phyloP scores from a whole-genome alignment of 2,888 invertebrate genomes.

The Fabriciana adippe region DNA sequence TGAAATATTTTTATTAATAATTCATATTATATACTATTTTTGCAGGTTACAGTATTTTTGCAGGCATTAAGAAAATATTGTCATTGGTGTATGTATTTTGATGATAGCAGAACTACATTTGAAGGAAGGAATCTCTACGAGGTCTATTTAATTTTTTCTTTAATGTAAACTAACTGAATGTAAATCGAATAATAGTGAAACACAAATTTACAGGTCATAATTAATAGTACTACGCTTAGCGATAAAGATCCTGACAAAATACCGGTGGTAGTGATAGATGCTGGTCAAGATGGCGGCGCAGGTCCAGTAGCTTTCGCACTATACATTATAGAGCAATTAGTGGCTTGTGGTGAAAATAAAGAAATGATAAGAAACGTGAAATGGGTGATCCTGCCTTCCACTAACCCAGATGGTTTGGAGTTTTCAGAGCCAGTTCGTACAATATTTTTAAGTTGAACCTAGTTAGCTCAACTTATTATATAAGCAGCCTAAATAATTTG shows the following conservation, averaged over 20 bases:
- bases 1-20: too few species aligned
- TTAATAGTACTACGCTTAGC: slow-evolving; percentile 32
- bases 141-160: slow-evolving; percentile 47
- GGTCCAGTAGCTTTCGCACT: slow-evolving; percentile 60
- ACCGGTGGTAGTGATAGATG: slow-evolving; percentile 65
- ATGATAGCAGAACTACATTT: slow-evolving; percentile 44
- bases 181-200: neutral
- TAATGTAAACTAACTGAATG: neutral
- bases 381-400: slow-evolving; percentile 68
- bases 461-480: too few species aligned
- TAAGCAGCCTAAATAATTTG: too few species aligned
- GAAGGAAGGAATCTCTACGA: slow-evolving; percentile 64
- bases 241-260: slow-evolving; percentile 38
- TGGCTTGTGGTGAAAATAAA: slow-evolving; percentile 61
- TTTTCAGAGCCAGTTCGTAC: slow-evolving; percentile 57
- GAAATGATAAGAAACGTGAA: slow-evolving; percentile 54
- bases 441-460: neutral
- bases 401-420: slow-evolving; percentile 71
- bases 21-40: neutral
- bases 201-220: slow-evolving; percentile 41
- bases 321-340: slow-evolving; percentile 62
- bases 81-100: slow-evolving; percentile 46
- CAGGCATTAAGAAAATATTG: slow-evolving; percentile 61
- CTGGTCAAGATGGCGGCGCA: slow-evolving; percentile 63
- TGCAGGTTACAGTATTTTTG: slow-evolving; percentile 62